Evolutionary conservation across 2,113 vertebrate species (phyloP), one percentile per base, ranked within the genome.

Genomic region (Onychostoma macrolepis): DNA sequence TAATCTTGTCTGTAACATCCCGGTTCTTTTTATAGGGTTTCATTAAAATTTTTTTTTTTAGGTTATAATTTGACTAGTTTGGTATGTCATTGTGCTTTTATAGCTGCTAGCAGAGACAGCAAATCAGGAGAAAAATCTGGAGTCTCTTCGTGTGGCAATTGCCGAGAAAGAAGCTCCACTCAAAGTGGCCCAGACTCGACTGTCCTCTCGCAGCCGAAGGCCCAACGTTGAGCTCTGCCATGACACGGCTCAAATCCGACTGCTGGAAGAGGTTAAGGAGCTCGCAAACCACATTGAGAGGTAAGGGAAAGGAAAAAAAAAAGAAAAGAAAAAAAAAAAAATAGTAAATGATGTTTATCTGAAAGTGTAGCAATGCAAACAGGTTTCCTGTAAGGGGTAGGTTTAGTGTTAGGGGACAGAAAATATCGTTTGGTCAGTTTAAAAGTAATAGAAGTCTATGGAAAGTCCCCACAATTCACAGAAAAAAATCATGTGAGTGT

Each of bases 141-240:
- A 92, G 1, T 89, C 90, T 61, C 94, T 99, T 28, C 92, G 90
- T 63, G 95, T 95, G 90, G 95, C 96, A 85, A 93, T 98, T 0
- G 41, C 86, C 99, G 95, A 96, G 74, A 97, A 97, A 91, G 97
- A 98, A 78, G 91, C 94, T 1, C 95, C 95, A 0, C 78, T 97
- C 91, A 96, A 95, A 38, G 96, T 97, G 1, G 96, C 93, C 19
- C 96, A 99, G 84, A 96, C 96, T 11, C 92, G 98, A 53, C 96
- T 99, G 7, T 95, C 96, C 69, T 92, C 94, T 41, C 93, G 97
- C 33, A 94, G 97, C 0, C 93, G 92, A 3, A 92, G 97, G 86
- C 97, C 97, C 83, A 97, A 96, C 0, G 80, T 97, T 71, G 98
- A 99, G 90, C 95, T 99, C 80, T 99, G 97, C 92, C 94, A 95